Conservation (phyloP, 2,888 invertebrate species). For the Cerastis rubricosa region DNA sequence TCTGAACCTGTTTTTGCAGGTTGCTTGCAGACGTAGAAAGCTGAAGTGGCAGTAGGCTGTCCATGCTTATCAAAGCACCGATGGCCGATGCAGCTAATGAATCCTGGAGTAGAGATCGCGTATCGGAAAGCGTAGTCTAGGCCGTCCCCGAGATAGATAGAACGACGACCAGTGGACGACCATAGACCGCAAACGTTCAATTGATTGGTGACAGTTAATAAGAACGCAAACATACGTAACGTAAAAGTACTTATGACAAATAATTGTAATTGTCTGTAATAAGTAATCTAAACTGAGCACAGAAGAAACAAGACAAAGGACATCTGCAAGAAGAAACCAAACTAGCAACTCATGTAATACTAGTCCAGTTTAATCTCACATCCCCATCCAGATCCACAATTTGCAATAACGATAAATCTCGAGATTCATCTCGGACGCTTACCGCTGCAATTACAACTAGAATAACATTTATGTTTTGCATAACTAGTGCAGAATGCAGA, state of each 20-base stretch:
- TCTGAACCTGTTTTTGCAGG: not conserved
- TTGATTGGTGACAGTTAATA: not conserved
- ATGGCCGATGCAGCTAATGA: not conserved
- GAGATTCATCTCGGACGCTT: slow-evolving; percentile 42
- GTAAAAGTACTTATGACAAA: not conserved
- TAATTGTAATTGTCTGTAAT: not conserved
- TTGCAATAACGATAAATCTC: slow-evolving; percentile 57
- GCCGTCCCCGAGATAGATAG: not conserved
- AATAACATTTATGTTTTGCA: slow-evolving; percentile 48
- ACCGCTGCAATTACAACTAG: slow-evolving; percentile 43
- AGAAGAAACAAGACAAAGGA: not conserved
- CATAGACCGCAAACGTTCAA: not conserved
- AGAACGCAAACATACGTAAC: too few species aligned
- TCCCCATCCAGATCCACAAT: slow-evolving; percentile 13
- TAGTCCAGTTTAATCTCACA: slow-evolving; percentile 2
- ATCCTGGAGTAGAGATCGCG: not conserved
- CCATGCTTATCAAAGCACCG: not conserved
- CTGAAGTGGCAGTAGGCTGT: not conserved
- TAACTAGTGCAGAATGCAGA: slow-evolving; percentile 15
- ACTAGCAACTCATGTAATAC: not conserved
- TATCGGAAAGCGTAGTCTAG: too few species aligned
- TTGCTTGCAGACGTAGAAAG: not conserved
- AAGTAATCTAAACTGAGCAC: not conserved
- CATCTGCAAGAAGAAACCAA: not conserved
- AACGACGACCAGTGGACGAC: not conserved